Evolutionary conservation across 2,113 vertebrate genomes (phyloP).

Genomic region (Rhagologus leucostigma): DNA sequence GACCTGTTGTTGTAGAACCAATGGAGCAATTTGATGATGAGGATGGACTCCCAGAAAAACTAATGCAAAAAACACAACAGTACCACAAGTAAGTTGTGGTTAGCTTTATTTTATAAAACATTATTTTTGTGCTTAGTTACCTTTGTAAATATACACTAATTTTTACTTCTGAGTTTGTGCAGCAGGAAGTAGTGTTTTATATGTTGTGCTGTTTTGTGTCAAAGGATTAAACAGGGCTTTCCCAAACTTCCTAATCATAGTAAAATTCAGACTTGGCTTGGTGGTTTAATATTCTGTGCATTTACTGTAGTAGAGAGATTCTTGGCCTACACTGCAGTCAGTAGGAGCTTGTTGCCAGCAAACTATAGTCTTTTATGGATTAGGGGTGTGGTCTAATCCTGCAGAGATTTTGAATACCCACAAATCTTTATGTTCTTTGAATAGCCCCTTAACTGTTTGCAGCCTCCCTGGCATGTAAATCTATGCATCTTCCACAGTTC

Average conservation of each 20-base stretch:
- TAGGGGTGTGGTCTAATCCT: neutral
- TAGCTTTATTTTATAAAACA: neutral
- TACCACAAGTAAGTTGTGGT: conserved; percentile 87
- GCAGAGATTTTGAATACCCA: neutral
- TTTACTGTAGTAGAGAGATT: neutral
- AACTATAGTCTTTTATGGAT: neutral
- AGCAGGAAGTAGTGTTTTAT: neutral
- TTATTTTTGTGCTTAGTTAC: neutral
- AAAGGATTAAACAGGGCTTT: neutral
- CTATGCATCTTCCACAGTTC: neutral
- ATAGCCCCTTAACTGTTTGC: neutral
- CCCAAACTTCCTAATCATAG: neutral
- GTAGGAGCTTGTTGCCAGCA: neutral
- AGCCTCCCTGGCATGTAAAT: neutral
- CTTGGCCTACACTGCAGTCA: neutral
- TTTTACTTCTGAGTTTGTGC: neutral
- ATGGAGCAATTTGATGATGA: conserved; percentile 94
- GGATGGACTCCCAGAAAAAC: conserved; percentile 91
- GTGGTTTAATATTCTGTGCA: neutral
- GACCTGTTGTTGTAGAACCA: conserved; percentile 93
- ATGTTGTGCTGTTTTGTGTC: neutral
- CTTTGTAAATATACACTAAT: neutral
- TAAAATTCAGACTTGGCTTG: neutral
- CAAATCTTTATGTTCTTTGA: neutral
- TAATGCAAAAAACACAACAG: conserved; percentile 89